Evolutionary conservation across 2,888 invertebrate genomes (phyloP), one percentile per base, ranked within the genome.

Genomic region (Cataglyphis cursor): DNA sequence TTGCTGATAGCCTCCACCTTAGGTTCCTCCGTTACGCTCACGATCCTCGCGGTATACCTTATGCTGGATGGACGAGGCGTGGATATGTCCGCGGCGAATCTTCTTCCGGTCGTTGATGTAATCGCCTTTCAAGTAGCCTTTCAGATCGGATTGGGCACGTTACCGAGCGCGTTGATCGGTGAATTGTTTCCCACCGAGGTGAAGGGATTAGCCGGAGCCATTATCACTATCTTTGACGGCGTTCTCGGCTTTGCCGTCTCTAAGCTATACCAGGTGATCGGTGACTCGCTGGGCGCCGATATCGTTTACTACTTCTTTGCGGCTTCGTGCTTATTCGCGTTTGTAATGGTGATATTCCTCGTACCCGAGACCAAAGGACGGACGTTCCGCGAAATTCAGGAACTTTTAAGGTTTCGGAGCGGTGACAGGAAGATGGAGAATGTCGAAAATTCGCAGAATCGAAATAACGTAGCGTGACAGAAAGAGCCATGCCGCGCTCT

Each of bases 1-100:
- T 92, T 96, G 3, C 92, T 96, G 0, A 91, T 96, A n/a, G 84
- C 94, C 15, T 96, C 96, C 0, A 95, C 95, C 0, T 72, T 95
- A 0, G 91, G 94, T 0, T 94, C 95, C 18, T 90, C 92, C 1
- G 5, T 95, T 0, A 93, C 94, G 0, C 84, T 94, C 0, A 87
- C 85, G 0, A 68, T 92, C 9, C 81, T 94, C 0, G 93, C 94
- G 0, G 65, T 87, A 31, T 94, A 94, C 44, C 87, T 95, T 3
- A 81, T 85, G 84, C n/a, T 88, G 1, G 88, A 90, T 24, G 84
- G 18, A 15, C 75, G 72, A 0, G 82, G 84, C 4, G n/a, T 86
- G n/a, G 90, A 94, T 38, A 86, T 94, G 0, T 88, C 93, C 8
- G 82, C 85, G 0, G 82, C 92, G 3, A 94, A 93, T 84, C 80